These are phyloP conservation scores for Peromyscus maniculatus DNA, from an alignment of 2,113 vertebrate species.

Conservation along the genomic window DNA sequence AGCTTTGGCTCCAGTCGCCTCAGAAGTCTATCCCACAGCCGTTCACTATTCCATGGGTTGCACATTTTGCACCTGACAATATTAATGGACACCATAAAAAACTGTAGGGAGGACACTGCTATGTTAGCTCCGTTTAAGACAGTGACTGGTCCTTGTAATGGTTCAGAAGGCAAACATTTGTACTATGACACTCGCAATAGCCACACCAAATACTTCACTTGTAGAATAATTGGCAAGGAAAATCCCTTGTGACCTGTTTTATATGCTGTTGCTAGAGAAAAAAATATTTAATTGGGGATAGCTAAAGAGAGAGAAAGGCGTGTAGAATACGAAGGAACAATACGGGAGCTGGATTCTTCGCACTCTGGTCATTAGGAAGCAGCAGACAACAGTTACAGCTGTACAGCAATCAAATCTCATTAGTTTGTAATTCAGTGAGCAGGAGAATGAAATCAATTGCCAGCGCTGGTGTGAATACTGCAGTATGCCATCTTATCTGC, in stretches of 20 bases:
- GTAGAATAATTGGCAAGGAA: neutral
- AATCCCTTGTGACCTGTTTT: neutral
- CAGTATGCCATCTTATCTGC: constrained; percentile 59
- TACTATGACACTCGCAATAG: neutral
- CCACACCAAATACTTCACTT: constrained; percentile 1
- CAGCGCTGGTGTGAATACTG: constrained; percentile 54
- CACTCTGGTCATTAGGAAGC: neutral
- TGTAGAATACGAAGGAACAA: neutral
- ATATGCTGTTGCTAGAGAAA: neutral
- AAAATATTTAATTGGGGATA: neutral
- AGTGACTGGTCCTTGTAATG: neutral
- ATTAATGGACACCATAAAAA: neutral
- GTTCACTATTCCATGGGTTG: neutral
- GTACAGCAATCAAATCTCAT: constrained; percentile 49
- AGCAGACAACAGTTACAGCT: neutral
- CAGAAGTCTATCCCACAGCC: neutral
- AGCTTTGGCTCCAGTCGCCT: neutral
- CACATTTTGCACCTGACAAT: neutral
- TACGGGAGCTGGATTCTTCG: neutral
- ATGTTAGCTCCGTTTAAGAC: neutral
- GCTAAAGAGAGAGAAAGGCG: constrained; percentile 40
- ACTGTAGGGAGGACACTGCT: neutral
- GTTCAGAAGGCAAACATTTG: constrained; percentile 40
- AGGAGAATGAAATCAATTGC: constrained; percentile 67
- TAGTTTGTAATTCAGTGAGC: constrained; percentile 61